Percentiles rank a stretch among this genome's conserved stretches.
Conservation (phyloP, 2,888 invertebrate species). For the Rhamnusium bicolor region DNA sequence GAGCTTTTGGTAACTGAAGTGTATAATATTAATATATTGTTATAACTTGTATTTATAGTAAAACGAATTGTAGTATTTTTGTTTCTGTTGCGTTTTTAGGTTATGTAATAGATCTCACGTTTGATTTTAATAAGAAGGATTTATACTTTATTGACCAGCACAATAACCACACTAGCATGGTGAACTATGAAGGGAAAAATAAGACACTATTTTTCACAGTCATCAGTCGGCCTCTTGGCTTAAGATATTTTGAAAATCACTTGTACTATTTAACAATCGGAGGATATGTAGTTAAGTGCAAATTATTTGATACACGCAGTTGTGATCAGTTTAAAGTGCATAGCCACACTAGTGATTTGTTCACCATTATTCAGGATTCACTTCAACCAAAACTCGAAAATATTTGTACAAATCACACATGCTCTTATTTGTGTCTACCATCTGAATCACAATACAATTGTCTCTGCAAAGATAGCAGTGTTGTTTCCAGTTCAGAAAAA, state of each 20-base stretch:
- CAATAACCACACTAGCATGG: conserved; percentile 67
- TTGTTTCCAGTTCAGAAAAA: conserved; percentile 63
- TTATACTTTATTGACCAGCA: conserved; percentile 86
- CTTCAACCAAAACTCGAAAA: conserved; percentile 73
- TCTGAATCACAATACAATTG: conserved; percentile 72
- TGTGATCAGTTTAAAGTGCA: conserved; percentile 72
- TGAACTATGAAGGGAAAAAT: conserved; percentile 72
- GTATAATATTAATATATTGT: too few relatives aligned
- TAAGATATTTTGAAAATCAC: conserved; percentile 83
- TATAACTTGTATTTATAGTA: too few relatives aligned
- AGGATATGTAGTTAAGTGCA: conserved; percentile 76
- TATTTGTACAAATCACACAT: conserved; percentile 73
- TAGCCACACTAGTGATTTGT: conserved; percentile 71
- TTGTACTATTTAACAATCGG: conserved; percentile 80
- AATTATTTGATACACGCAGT: conserved; percentile 72
- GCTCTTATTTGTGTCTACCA: conserved; percentile 78
- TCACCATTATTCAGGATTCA: conserved; percentile 74
- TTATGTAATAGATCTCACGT: conserved; percentile 70
- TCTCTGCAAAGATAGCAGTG: conserved; percentile 74
- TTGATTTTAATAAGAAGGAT: conserved; percentile 74
- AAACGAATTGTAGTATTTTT: not conserved
- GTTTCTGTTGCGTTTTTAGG: conserved; percentile 45
- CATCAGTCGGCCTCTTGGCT: conserved; percentile 75
- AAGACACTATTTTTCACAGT: conserved; percentile 71
- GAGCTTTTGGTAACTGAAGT: too few relatives aligned